Evolutionary conservation across 2,888 invertebrate genomes (phyloP), one percentile per base, ranked within the genome.

Genomic region (Trichogramma evanescens): DNA sequence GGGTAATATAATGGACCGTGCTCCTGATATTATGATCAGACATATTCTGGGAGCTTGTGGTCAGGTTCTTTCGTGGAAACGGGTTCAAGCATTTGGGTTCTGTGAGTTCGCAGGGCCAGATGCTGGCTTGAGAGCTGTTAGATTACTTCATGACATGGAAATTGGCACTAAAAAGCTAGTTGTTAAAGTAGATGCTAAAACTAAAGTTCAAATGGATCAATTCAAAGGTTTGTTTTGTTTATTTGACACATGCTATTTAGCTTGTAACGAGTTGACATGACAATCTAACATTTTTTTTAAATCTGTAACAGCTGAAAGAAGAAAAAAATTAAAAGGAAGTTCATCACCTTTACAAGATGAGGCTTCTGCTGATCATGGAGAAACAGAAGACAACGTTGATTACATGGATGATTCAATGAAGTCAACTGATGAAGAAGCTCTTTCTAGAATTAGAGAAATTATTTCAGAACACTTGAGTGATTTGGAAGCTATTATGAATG

Each of bases 31-130:
- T 7, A 92, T 99, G 89, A 89, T 99, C 46, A 86, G 95, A 68
- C 90, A 92, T 69, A 88, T 99, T 74, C 82, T 99, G 56, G 87
- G 89, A 73, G 89, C 94, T 58, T 98, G 97, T 81, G 99, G 99
- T 4, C 89, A 89, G 64, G 95, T 99, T 54, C 83, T 93, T 9
- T 92, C 90, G 70, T 99, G 99, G 99, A 98, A 98, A 80, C 85
- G 98, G 63, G 96, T 98, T 13, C 93, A 95, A 76, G 94, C 93
- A 1, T 98, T 98, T 80, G 98, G 98, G 7, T 99, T 98, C 81
- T 95, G 97, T 81, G 98, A 98, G 81, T 94, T 93, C 79, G 93
- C 92, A 67, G 89, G 92, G 61, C 96, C 98, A 13, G 95, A 96
- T 80, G 92, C 96, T 26, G 98, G 97, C 48, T 82, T 98, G 68